Percentiles rank a stretch among this genome's conserved stretches.
Evolutionary conservation across 2,888 invertebrate genomes (phyloP).

Genomic region (Toxonevra muliebris): DNA sequence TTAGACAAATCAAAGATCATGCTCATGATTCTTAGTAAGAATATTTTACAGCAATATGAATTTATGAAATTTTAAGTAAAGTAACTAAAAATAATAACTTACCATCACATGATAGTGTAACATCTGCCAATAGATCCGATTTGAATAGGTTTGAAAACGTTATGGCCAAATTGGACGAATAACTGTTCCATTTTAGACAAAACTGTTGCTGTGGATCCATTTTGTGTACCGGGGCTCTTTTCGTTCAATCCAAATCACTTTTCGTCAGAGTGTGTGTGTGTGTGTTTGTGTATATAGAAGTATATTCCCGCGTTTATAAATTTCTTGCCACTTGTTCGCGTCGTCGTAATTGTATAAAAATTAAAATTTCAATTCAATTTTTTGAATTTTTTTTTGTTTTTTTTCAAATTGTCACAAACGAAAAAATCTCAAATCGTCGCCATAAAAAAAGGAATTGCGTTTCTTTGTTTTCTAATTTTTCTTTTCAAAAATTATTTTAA

Average conservation of each 20-base stretch:
- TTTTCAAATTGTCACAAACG: conserved; percentile 14
- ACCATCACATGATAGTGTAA: conserved; percentile 94
- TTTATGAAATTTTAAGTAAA: too few species aligned
- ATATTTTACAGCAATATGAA: too few species aligned
- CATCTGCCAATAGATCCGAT: conserved; percentile 91
- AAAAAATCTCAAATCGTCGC: too few species aligned
- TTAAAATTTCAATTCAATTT: not conserved
- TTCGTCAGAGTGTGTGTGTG: conserved; percentile 4
- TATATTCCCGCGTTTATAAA: not conserved
- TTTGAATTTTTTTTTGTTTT: conserved; percentile 8
- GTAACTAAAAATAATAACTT: too few species aligned
- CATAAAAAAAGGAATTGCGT: not conserved
- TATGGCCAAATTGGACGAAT: conserved; percentile 90
- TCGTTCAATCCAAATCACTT: not conserved
- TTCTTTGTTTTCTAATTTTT: not conserved
- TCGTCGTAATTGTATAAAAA: not conserved
- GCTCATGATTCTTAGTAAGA: too few species aligned
- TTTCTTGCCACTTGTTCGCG: conserved; percentile 1
- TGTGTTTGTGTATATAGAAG: conserved; percentile 29
- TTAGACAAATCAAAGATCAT: too few species aligned
- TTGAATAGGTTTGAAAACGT: conserved; percentile 93
- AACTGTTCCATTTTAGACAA: conserved; percentile 96
- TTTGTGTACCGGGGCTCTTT: conserved; percentile 38
- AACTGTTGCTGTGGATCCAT: conserved; percentile 96
- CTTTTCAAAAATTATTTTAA: not conserved